Base-by-base conservation (phyloP, 2,888 invertebrate genomes). In the Eucera pruinosa region DNA sequence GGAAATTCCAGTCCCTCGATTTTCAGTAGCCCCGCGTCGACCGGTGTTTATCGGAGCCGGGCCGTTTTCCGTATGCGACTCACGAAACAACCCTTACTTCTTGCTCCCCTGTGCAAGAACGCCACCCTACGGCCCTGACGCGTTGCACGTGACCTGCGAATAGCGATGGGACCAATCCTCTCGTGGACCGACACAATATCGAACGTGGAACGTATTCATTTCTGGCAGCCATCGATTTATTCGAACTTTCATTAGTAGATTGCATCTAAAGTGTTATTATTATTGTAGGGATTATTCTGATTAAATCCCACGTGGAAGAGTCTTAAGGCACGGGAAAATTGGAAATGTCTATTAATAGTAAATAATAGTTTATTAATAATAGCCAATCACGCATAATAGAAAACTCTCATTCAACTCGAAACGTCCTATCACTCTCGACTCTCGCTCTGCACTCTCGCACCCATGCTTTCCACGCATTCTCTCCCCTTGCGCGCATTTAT, bases 1-100 rank as follows among this genome's bases (percentile, higher is more conserved):
- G 48, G 67, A 78, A 76, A 78, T 80, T 77, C 52, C 80, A 62
- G 61, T 75, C 73, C 62, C 61, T 70, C 82, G 75, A 84, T 76
- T 82, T 77, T 73, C 78, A 64, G 66, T 58, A 76, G 77, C 52
- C 61, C 72, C 76, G 78, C 82, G 78, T 82, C 75, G 78, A 11
- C 71, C 70, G 81, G 84, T 89, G 88, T 89, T 89, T 89, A 89
- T 89, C 89, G 82, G 81, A 68, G 70, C 67, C 54, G 65, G 61
- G 66, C 72, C 68, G 75, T 61, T 65, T 84, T 84, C 79, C 72
- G 78, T 86, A 89, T 89, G 86, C 89, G 69, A 78, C 84, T 83
- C 89, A 89, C 89, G 89, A 81, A 88, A 80, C 80, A 76, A 67
- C 80, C 86, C 77, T 72, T 65, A 68, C 71, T 76, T 69, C 72